phyloP scores from a whole-genome alignment of 1,140 invertebrate genomes.

The Magallana ariakensis region DNA sequence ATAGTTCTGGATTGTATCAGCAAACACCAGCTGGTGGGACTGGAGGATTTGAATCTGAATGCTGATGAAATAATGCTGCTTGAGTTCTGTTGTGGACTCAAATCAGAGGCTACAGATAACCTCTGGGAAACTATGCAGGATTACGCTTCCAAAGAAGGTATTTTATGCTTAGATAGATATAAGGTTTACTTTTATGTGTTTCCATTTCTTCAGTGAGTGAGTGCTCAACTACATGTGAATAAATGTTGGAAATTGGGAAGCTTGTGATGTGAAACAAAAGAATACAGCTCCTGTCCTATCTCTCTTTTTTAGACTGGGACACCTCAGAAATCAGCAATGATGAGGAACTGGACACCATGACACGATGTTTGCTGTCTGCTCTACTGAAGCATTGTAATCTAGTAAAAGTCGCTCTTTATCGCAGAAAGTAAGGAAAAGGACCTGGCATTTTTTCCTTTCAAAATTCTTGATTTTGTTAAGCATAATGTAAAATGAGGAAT shows the following conservation, averaged over 20 bases:
- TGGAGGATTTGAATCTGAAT: conserved; percentile 64
- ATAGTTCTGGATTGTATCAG: conserved; percentile 56
- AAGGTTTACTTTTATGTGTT: not conserved
- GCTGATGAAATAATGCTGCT: conserved; percentile 66
- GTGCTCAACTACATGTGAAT: not conserved
- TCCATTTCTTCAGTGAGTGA: not conserved
- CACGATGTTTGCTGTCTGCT: conserved; percentile 81
- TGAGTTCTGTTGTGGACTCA: conserved; percentile 68
- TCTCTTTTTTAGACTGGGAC: conserved; percentile 80
- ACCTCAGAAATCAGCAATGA: conserved; percentile 79
- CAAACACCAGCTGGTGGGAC: conserved; percentile 40
- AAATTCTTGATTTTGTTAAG: no score
- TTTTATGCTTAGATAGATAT: not conserved
- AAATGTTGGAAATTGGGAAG: not conserved
- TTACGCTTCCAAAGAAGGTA: conserved; percentile 75
- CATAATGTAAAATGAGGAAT: no score
- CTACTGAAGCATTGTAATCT: conserved; percentile 82
- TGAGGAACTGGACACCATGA: conserved; percentile 81
- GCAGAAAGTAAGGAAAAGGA: conserved; percentile 57
- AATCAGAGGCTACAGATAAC: conserved; percentile 63
- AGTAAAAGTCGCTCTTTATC: conserved; percentile 57
- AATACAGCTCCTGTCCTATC: no score
- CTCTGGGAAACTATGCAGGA: conserved; percentile 72
- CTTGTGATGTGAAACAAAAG: no score
- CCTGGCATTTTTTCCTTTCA: no score